These are phyloP conservation scores for Smittia aterrima DNA, from an alignment of 2,888 invertebrate genomes.

Conservation along the genomic window DNA sequence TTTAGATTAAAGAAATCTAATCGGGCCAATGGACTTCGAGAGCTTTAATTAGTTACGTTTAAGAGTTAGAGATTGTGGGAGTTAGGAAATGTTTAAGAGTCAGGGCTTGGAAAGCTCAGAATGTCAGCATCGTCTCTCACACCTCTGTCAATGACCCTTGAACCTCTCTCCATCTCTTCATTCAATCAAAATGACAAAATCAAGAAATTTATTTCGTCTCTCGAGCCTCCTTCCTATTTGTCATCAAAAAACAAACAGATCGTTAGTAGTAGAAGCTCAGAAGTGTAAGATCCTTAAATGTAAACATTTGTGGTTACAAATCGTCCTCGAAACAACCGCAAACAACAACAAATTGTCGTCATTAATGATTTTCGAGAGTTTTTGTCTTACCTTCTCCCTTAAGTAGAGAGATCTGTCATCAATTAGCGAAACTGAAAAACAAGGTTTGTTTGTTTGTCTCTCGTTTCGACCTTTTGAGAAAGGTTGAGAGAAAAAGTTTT, in stretches of 20 bases:
- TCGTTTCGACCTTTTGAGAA: background rate
- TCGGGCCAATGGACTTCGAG: background rate
- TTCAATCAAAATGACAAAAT: background rate
- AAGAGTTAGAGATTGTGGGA: background rate
- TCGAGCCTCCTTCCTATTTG: background rate
- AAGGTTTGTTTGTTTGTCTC: background rate
- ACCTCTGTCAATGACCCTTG: background rate
- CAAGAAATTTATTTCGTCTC: background rate
- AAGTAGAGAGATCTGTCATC: background rate
- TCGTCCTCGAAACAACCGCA: background rate
- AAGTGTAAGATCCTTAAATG: background rate
- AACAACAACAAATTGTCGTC: slow-evolving; percentile 29
- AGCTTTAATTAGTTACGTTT: background rate
- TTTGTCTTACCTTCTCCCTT: background rate
- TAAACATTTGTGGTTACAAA: slow-evolving; percentile 21
- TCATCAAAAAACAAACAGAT: background rate
- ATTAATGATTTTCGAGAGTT: slow-evolving; percentile 26
- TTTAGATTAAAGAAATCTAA: background rate
- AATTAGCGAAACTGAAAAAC: slow-evolving; percentile 12
- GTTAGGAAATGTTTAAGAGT: background rate
- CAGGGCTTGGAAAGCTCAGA: background rate
- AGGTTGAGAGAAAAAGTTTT: too few relatives aligned
- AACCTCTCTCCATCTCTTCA: background rate
- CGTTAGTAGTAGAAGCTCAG: background rate
- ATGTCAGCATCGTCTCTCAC: background rate